phyloP scores from a whole-genome alignment of 2,113 vertebrate species.

The Fregata magnificens region DNA sequence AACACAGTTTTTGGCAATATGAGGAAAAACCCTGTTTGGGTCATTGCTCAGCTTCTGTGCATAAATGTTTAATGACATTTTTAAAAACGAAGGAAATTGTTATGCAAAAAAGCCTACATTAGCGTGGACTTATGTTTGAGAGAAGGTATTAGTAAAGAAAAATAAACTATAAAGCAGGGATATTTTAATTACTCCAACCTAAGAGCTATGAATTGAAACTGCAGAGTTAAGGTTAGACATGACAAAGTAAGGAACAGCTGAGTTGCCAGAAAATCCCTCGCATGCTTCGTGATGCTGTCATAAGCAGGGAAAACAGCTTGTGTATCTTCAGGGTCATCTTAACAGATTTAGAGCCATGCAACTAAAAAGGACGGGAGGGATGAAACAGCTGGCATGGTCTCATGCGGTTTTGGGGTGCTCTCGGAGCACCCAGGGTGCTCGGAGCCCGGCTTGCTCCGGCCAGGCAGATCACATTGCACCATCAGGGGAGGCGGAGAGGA shows the following conservation, averaged over 20 bases:
- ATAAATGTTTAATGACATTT: not conserved
- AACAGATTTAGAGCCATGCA: too few species aligned
- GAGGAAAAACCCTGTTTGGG: not conserved
- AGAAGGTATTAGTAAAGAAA: not conserved
- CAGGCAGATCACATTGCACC: not conserved
- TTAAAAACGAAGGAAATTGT: not conserved
- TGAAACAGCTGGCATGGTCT: not conserved
- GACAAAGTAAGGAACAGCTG: not conserved
- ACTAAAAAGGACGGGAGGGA: not conserved
- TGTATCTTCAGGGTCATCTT: too few species aligned
- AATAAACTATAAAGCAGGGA: not conserved
- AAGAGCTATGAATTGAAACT: not conserved
- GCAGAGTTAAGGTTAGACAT: not conserved
- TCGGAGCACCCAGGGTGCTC: not conserved
- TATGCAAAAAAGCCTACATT: not conserved
- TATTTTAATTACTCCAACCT: not conserved
- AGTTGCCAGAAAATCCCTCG: not conserved
- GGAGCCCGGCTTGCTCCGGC: too few species aligned
- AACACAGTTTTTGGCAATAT: not conserved
- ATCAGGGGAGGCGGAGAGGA: not conserved
- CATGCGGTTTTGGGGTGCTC: not conserved
- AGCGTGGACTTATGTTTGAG: not conserved
- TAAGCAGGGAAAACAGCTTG: not conserved
- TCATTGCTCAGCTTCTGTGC: not conserved
- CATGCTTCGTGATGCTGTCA: not conserved